Conservation (phyloP, 1,140 invertebrate species). For the Diuraphis noxia region DNA sequence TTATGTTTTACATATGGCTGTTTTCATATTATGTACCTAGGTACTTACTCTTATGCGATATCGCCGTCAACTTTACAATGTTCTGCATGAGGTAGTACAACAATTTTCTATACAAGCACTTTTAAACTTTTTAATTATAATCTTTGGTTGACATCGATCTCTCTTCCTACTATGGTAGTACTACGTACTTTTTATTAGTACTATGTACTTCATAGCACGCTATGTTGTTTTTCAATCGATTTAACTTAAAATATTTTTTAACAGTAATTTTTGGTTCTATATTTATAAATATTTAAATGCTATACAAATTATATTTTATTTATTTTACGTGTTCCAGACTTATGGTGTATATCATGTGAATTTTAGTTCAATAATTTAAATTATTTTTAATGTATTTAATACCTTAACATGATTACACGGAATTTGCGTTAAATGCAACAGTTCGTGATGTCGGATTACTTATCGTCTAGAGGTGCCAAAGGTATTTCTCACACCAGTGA, state of each 20-base stretch:
- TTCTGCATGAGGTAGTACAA: neutral
- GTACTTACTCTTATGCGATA: neutral
- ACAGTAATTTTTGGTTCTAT: neutral
- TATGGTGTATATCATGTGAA: neutral
- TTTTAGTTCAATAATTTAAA: neutral
- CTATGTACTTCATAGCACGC: neutral
- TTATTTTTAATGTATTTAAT: neutral
- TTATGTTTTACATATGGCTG: no score
- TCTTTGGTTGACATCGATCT: neutral
- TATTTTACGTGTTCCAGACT: neutral
- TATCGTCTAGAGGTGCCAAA: neutral
- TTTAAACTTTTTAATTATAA: neutral
- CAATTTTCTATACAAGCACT: neutral
- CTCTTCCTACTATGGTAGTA: neutral
- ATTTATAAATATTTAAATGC: neutral
- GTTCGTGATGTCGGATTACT: neutral
- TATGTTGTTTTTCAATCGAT: neutral
- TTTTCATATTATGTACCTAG: neutral
- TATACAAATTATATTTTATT: neutral
- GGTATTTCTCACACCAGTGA: constrained; percentile 18
- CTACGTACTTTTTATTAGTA: neutral
- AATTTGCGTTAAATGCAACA: constrained; percentile 21
- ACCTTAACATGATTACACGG: neutral
- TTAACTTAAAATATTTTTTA: neutral
- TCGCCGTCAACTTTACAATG: neutral